phyloP scores from a whole-genome alignment of 2,797 vertebrate genomes.

The Platalea minor region DNA sequence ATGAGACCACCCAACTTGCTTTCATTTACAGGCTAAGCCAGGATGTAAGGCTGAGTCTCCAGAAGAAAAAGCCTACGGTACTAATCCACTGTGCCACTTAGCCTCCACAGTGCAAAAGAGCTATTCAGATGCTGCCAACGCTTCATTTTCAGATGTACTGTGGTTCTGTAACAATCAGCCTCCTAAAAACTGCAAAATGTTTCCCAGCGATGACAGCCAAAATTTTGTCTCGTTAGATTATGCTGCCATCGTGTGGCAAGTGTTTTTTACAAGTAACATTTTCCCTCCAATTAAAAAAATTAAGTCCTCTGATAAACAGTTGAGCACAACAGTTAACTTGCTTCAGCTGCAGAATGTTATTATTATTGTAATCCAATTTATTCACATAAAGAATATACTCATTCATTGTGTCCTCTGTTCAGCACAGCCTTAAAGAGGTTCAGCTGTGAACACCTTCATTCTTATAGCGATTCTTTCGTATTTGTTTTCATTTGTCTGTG shows the following conservation, averaged over 20 bases:
- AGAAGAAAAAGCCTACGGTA: slow-evolving; percentile 56
- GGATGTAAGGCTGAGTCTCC: slow-evolving; percentile 29
- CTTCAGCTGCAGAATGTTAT: not conserved
- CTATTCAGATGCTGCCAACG: slow-evolving; percentile 62
- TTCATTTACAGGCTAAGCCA: slow-evolving; percentile 51
- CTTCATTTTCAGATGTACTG: slow-evolving; percentile 30
- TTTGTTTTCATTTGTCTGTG: not conserved
- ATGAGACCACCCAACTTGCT: slow-evolving; percentile 76
- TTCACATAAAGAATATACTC: not conserved
- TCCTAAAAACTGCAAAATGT: not conserved
- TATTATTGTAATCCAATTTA: not conserved
- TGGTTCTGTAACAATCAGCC: not conserved
- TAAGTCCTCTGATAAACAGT: not conserved
- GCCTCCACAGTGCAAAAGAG: slow-evolving; percentile 18
- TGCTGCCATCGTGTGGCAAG: slow-evolving; percentile 70
- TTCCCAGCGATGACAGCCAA: slow-evolving; percentile 26
- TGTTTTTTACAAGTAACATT: not conserved
- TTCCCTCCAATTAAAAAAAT: not conserved
- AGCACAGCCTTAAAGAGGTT: not conserved
- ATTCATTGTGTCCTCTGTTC: not conserved
- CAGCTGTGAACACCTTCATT: not conserved
- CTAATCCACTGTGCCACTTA: slow-evolving; percentile 65
- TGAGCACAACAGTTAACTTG: not conserved
- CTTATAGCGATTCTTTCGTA: accelerated
- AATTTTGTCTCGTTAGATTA: not conserved